phyloP scores from a whole-genome alignment of 2,113 vertebrate genomes.

The Trogon surrucura region DNA sequence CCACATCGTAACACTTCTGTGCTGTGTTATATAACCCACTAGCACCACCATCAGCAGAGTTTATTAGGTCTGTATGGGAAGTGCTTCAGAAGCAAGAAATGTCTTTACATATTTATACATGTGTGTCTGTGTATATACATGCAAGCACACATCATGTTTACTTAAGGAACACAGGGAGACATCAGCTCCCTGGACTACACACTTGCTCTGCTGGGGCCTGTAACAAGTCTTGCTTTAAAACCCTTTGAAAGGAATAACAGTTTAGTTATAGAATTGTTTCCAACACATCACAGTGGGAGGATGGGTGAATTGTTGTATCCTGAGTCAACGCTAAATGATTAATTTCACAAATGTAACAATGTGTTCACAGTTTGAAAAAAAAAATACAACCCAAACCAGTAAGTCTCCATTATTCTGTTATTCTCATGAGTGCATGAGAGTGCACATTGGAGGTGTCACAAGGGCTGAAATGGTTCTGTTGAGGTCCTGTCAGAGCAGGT shows the following conservation, averaged over 20 bases:
- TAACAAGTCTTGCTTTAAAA: not conserved
- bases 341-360: not conserved
- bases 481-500: not conserved
- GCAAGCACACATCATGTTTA: not conserved
- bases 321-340: not conserved
- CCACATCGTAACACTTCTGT: not conserved
- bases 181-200: not conserved
- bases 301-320: not conserved
- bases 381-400: not conserved
- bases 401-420: not conserved
- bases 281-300: not conserved
- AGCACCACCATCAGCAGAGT: not conserved
- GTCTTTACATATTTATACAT: not conserved
- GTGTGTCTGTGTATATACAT: accelerated
- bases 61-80: not conserved
- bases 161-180: not conserved
- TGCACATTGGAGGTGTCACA: not conserved
- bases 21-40: not conserved
- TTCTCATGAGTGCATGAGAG: not conserved
- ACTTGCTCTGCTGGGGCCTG: not conserved
- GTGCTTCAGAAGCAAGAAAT: not conserved
- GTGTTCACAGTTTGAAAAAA: not conserved
- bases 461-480: not conserved
- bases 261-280: not conserved
- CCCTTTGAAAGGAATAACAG: not conserved